phyloP scores from a whole-genome alignment of 2,888 invertebrate genomes.

The Thymelicus sylvestris region DNA sequence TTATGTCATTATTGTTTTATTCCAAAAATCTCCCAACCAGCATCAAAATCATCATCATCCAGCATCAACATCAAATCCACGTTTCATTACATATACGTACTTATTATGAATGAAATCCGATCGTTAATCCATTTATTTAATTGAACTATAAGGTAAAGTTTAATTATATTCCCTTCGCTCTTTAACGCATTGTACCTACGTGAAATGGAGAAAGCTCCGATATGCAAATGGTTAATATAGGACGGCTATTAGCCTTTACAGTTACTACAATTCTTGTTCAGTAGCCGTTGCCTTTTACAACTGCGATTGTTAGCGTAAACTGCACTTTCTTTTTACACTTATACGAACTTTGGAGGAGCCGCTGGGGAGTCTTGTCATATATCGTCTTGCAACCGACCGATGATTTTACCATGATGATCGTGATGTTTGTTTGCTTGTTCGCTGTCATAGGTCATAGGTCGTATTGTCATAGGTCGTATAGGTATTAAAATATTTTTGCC shows the following conservation, averaged over 20 bases:
- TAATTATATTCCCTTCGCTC: conserved; percentile 35
- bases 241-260: conserved; percentile 50
- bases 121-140: conserved; percentile 7
- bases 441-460: too few relatives aligned
- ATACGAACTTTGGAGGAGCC: background rate
- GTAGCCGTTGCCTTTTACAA: conserved; percentile 52
- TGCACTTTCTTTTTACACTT: conserved; percentile 44
- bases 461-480: too few relatives aligned
- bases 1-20: background rate
- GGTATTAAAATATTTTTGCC: too few relatives aligned
- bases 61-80: too few relatives aligned
- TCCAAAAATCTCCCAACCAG: background rate
- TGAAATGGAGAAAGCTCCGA: conserved; percentile 36
- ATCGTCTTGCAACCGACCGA: background rate
- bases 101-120: background rate
- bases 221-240: conserved; percentile 43
- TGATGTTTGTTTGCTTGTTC: too few relatives aligned
- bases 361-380: conserved; percentile 9
- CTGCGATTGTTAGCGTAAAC: conserved; percentile 47
- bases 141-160: conserved; percentile 38
- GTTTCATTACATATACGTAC: background rate
- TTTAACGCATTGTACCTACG: conserved; percentile 24
- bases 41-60: too few relatives aligned
- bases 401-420: too few relatives aligned
- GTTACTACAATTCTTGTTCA: conserved; percentile 46